Percentiles rank a stretch among this genome's conserved stretches.
phyloP scores from a whole-genome alignment of 2,888 invertebrate species.

The Hipparchia semele region DNA sequence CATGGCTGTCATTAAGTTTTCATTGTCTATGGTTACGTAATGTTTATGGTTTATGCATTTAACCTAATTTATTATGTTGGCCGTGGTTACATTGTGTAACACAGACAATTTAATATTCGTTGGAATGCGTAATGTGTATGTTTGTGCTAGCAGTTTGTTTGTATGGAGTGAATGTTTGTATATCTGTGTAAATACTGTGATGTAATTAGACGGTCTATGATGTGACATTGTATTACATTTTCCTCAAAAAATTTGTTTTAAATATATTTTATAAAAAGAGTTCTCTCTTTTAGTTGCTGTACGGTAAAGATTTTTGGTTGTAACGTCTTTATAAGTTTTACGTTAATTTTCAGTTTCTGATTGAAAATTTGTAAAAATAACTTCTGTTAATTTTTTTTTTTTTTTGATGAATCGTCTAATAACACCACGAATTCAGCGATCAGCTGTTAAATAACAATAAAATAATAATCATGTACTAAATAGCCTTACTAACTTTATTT shows the following conservation, averaged over 20 bases:
- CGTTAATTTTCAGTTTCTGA: too few relatives aligned
- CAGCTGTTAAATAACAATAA: slow-evolving; percentile 43
- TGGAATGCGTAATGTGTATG: slow-evolving; percentile 46
- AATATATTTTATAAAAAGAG: too few relatives aligned
- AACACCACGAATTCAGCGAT: slow-evolving; percentile 56
- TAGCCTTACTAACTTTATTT: slow-evolving; percentile 80
- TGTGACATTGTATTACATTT: too few relatives aligned
- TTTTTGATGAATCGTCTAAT: slow-evolving; percentile 47
- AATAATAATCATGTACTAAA: slow-evolving; percentile 63
- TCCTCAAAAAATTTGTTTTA: too few relatives aligned
- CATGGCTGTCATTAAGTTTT: slow-evolving; percentile 43
- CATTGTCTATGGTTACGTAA: slow-evolving; percentile 46
- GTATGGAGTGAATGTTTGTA: slow-evolving; percentile 38
- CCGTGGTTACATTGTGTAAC: slow-evolving; percentile 34
- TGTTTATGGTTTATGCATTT: slow-evolving; percentile 65
- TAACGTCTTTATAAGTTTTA: too few relatives aligned
- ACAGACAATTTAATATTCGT: slow-evolving; percentile 37
- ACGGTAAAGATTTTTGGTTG: slow-evolving; percentile 5
- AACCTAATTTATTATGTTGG: slow-evolving; percentile 40
- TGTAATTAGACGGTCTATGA: slow-evolving; percentile 53
- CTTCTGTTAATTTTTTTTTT: not conserved
- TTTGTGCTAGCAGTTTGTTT: slow-evolving; percentile 33
- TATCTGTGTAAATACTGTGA: slow-evolving; percentile 53
- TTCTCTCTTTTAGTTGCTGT: too few relatives aligned
- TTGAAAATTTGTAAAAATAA: too few relatives aligned